Conservation (phyloP, 2,888 invertebrate genomes). For the Andrena flavipes region DNA sequence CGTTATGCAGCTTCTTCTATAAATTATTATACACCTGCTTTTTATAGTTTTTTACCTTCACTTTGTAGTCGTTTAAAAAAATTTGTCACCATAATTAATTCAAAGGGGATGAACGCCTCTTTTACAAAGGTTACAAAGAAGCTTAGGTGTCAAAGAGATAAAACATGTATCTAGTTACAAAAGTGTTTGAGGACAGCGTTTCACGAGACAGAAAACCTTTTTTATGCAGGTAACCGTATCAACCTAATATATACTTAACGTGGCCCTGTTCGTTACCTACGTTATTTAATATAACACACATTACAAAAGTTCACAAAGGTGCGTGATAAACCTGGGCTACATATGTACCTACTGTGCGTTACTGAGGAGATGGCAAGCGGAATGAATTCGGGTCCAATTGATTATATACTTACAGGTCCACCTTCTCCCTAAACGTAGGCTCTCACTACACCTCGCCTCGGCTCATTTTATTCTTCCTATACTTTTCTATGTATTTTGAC, state of each 20-base stretch:
- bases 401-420: too few relatives aligned
- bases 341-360: too few relatives aligned
- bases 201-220: not conserved
- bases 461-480: too few relatives aligned
- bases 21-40: not conserved
- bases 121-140: conserved; percentile 48
- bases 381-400: too few relatives aligned
- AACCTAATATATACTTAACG: conserved; percentile 20
- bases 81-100: conserved; percentile 28
- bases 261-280: conserved; percentile 30
- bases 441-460: too few relatives aligned
- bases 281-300: not conserved
- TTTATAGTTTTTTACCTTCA: not conserved
- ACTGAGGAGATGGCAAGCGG: too few relatives aligned
- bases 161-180: conserved; percentile 35
- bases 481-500: too few relatives aligned
- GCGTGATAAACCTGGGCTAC: not conserved
- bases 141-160: conserved; percentile 17
- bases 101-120: not conserved
- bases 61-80: not conserved
- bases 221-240: conserved; percentile 29
- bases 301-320: not conserved
- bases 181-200: conserved; percentile 11
- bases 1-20: not conserved
- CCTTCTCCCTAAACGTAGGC: too few relatives aligned